Conservation (phyloP, 2,797 vertebrate species). For the Ceryle rudis region DNA sequence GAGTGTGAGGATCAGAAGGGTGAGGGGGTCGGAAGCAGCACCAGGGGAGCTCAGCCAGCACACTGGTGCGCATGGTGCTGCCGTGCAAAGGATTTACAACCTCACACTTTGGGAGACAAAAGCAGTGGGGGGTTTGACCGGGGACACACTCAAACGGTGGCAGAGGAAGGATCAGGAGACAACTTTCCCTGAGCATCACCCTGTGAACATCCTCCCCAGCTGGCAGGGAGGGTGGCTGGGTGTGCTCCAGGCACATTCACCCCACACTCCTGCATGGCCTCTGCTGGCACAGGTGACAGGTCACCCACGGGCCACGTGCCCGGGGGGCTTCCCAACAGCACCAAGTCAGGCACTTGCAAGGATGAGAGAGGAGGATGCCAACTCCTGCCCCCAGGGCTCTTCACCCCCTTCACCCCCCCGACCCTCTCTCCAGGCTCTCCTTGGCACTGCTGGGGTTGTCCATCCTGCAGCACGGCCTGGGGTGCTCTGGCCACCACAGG, state of each 20-base stretch:
- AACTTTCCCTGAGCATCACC: not conserved
- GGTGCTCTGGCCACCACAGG: fast-evolving
- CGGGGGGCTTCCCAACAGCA: not conserved
- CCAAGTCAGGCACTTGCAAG: not conserved
- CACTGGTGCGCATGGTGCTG: not conserved
- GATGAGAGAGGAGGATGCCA: not conserved
- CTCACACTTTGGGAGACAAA: not conserved
- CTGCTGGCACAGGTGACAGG: not conserved
- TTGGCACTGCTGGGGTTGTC: not conserved
- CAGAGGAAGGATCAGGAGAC: not conserved
- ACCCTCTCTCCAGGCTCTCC: not conserved
- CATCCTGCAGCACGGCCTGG: not conserved
- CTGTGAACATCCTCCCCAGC: not conserved
- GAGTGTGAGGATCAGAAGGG: not conserved
- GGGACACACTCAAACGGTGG: not conserved
- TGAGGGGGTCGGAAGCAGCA: not conserved
- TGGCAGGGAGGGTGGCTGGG: not conserved
- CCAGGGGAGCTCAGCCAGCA: fast-evolving
- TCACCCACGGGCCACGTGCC: not conserved
- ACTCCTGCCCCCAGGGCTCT: not conserved
- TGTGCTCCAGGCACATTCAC: not conserved
- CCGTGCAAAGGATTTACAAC: not conserved
- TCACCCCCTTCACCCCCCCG: not conserved
- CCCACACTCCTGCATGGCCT: fast-evolving
- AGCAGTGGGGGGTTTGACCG: fast-evolving